Evolutionary conservation across 2,888 invertebrate species (phyloP), one percentile per base, ranked within the genome.

Genomic region (Campoletis raptor): DNA sequence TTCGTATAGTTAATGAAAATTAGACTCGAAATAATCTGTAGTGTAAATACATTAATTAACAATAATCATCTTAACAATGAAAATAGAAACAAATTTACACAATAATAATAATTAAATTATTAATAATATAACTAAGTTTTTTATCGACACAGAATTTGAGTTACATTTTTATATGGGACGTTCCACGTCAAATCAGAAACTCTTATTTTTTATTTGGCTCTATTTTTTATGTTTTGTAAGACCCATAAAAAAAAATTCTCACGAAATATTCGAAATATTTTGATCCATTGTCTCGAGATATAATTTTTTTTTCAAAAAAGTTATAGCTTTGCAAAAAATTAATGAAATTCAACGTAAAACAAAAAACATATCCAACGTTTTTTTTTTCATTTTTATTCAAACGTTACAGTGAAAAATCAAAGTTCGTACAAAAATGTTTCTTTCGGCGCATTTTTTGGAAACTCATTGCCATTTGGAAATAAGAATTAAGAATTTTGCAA

Each of bases 41-140:
- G 70, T 85, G 77, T 85, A 81, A 73, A 78, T 81, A 85, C 40
- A 70, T 77, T 48, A 73, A 67, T 37, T 21, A 77, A 77, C 54
- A 18, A 57, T 61, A 36, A 52, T 79, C 24, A 45, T 72, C 61
- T n/a, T 69, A 81, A 40, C 7, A 18, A 48, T 57, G 40, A n/a
- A 70, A 80, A 67, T 45, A 48, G 45, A 54, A 24, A 78, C 5
- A 57, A 73, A 10, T n/a, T 57, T 73, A 54, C 15, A 57, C 24
- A 40, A 21, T 7, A 61, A 61, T 64, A 8, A 64, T 64, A 64
- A 78, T 67, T 15, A 37, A 40, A 69, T 40, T 36, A 81, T 70
- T 8, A 21, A 70, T 82, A 74, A 85, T 64, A 30, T 76, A 76
- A 61, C 45, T 80, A 80, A 80, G 45, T 45, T 61, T 52, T 61